These are phyloP conservation scores for Drosophila sechellia DNA, from an alignment of 1,140 invertebrate species.

Conservation along the genomic window DNA sequence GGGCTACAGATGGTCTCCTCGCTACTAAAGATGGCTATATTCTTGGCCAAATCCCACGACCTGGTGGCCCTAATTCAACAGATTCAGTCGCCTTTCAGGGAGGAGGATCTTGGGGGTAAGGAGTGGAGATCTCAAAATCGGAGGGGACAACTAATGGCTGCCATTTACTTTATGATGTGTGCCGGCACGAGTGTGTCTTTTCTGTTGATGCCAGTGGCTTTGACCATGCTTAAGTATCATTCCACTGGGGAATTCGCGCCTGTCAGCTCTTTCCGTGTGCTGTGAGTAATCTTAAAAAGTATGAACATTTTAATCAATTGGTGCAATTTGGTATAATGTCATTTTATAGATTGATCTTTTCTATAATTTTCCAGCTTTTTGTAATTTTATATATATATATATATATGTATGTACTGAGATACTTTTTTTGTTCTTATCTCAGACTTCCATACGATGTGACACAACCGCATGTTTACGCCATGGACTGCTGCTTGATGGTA, in stretches of 20 bases:
- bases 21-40: conserved; percentile 58
- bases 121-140: conserved; percentile 29
- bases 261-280: conserved; percentile 53
- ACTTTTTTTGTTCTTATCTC: background rate
- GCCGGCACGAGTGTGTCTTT: conserved; percentile 63
- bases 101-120: background rate
- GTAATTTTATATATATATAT: too few relatives aligned
- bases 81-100: conserved; percentile 25
- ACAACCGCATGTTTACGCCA: conserved; percentile 41
- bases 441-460: conserved; percentile 56
- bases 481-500: conserved; percentile 55
- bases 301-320: background rate
- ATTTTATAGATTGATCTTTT: too few relatives aligned
- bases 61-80: conserved; percentile 28
- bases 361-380: too few relatives aligned
- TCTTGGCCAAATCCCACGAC: conserved; percentile 40
- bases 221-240: conserved; percentile 40
- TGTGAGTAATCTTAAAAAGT: conserved; percentile 27
- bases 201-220: conserved; percentile 37
- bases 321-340: too few relatives aligned
- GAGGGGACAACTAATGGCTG: conserved; percentile 37
- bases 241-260: conserved; percentile 37
- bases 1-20: conserved; percentile 62
- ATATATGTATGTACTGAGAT: background rate
- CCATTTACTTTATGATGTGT: conserved; percentile 57